Evolutionary conservation across 2,888 invertebrate species (phyloP), one percentile per base, ranked within the genome.

Genomic region (Synergus japonicus): DNA sequence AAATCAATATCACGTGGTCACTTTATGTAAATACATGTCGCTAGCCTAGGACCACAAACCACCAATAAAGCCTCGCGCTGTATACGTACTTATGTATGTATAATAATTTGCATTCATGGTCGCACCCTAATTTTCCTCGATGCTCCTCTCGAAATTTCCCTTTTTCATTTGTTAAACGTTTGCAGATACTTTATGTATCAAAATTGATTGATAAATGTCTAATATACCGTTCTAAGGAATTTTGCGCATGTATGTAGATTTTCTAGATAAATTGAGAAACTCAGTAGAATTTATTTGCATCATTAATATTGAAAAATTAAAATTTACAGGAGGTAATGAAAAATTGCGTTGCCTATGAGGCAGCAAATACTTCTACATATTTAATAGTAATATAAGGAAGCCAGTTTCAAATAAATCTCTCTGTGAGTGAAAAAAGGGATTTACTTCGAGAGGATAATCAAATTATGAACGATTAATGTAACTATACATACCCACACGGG

Each of bases 401-500:
- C 37, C 4, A 37, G 37, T 37, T 60, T 60, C 60, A 22, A 9
- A 60, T 12, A 60, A 22, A 8, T 8, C n/a, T n/a, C 8, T 54
- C 8, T 8, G n/a, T 8, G 8, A 60, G 10, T 18, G 18, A 12
- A 65, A 18, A 66, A 43, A 66, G 66, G 10, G 66, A 66, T n/a
- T 66, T 3, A 10, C 18, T 41, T 54, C 4, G n/a, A 54, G 15
- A 54, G 67, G 49, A 69, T 15, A 29, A 54, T 73, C 37, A 66
- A 43, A 43, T 49, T 37, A 9, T 69, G 15, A 69, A 22, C 29
- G 22, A 22, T 22, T 22, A 69, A 73, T 54, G 37, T n/a, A 18
- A 73, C 54, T 73, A 37, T 73, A 54, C 54, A 73, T 37, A 73
- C 73, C 37, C 79, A 80, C 81, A 81, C 82, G 80, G 79, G 81